Conservation (phyloP, 1,140 invertebrate species). For the Cardiocondyla obscurior region DNA sequence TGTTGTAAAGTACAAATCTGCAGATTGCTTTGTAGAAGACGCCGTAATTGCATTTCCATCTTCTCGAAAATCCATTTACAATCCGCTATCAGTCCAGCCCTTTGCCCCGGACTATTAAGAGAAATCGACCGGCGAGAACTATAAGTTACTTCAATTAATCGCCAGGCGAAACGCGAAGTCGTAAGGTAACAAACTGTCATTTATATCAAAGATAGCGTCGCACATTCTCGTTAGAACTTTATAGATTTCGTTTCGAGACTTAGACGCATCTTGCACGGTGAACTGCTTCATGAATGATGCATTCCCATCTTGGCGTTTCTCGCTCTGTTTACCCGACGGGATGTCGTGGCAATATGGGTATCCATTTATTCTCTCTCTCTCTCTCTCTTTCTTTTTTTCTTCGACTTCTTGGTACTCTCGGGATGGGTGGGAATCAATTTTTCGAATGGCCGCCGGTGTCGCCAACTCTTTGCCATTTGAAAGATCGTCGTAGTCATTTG, state of each 20-base stretch:
- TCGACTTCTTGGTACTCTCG: not conserved
- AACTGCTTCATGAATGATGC: conserved; percentile 54
- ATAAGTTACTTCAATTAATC: conserved; percentile 41
- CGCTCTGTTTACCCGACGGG: conserved; percentile 17
- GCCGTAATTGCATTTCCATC: not conserved
- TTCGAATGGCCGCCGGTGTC: conserved; percentile 6
- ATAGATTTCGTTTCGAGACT: conserved; percentile 22
- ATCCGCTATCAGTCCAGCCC: not conserved
- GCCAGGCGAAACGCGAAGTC: not conserved
- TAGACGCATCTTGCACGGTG: conserved; percentile 10
- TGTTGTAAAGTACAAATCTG: not conserved
- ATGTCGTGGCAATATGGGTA: conserved; percentile 35
- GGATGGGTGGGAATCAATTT: conserved; percentile 10
- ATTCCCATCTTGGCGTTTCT: conserved; percentile 33
- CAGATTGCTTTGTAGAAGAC: not conserved
- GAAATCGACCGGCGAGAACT: conserved; percentile 26
- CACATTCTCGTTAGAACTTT: conserved; percentile 42
- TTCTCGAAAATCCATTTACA: not conserved
- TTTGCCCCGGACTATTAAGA: not conserved
- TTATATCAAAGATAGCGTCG: conserved; percentile 22
- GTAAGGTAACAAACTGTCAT: conserved; percentile 35
- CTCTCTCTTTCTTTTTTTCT: not conserved
- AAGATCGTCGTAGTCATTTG: not conserved
- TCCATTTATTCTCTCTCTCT: not conserved
- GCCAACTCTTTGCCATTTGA: not conserved